Evolutionary conservation across 2,113 vertebrate species (phyloP).

Genomic region (Suricata suricatta): DNA sequence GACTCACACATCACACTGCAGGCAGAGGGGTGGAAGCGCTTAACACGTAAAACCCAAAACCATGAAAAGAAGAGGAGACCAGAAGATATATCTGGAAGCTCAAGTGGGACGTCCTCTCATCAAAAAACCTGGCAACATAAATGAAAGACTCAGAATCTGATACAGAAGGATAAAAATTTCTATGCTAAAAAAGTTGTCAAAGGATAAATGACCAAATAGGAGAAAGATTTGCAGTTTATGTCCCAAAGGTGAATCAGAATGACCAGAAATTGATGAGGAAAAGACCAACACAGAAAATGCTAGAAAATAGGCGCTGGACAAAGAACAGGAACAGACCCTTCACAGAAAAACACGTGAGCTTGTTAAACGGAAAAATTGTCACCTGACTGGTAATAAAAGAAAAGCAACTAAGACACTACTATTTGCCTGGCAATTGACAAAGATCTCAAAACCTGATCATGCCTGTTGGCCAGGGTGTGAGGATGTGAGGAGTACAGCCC

Average conservation of each 20-base stretch:
- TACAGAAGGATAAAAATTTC: not conserved
- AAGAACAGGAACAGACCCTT: not conserved
- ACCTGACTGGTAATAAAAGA: not conserved
- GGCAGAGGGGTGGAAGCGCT: not conserved
- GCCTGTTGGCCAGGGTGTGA: not conserved
- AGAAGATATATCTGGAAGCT: not conserved
- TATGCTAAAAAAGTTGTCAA: not conserved
- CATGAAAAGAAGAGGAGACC: not conserved
- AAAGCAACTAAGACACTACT: not conserved
- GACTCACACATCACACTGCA: not conserved
- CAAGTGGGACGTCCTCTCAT: not conserved
- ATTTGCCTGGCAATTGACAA: not conserved
- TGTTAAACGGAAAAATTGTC: too few relatives aligned
- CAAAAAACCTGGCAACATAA: not conserved
- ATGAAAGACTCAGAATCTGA: not conserved
- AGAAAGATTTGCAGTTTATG: not conserved
- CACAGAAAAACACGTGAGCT: not conserved
- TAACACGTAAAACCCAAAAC: not conserved
- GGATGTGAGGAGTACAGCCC: too few relatives aligned
- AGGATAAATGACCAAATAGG: not conserved
- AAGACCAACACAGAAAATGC: not conserved
- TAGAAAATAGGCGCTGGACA: not conserved
- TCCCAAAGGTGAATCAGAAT: not conserved
- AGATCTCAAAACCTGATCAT: not conserved
- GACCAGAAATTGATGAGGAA: not conserved